Conservation (phyloP, 2,888 invertebrate species). For the Crossocerus cetratus region DNA sequence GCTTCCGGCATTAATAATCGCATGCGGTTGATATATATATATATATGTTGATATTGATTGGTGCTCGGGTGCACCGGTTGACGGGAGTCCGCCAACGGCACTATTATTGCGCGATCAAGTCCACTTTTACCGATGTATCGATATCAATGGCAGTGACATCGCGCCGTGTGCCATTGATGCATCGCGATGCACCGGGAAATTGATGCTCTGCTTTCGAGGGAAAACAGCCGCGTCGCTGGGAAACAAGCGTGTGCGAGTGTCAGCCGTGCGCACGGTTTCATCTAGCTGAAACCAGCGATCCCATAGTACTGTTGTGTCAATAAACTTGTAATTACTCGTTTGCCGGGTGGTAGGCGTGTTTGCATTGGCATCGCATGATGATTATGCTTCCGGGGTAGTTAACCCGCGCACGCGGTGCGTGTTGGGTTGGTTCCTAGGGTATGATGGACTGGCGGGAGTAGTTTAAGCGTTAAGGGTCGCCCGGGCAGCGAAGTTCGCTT, state of each 20-base stretch:
- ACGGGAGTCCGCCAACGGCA: not conserved
- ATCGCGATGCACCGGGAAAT: slow-evolving; percentile 37
- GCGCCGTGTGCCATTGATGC: slow-evolving; percentile 35
- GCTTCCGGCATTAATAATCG: no score
- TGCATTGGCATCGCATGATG: not conserved
- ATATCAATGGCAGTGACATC: slow-evolving; percentile 45
- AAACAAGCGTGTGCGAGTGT: slow-evolving; percentile 7
- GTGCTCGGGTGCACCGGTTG: no score
- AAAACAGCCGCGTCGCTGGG: slow-evolving; percentile 40
- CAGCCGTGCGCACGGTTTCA: slow-evolving; percentile 38
- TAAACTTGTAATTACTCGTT: not conserved
- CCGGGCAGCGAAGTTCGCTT: no score
- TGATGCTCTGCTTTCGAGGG: slow-evolving; percentile 39
- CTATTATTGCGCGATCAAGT: slow-evolving; percentile 46
- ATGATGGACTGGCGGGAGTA: no score
- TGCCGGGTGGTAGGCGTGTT: not conserved
- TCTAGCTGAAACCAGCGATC: slow-evolving; percentile 34
- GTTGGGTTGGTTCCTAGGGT: no score
- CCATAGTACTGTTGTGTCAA: not conserved
- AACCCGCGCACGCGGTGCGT: no score
- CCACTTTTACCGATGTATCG: slow-evolving; percentile 45
- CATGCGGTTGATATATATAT: no score
- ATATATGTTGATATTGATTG: no score
- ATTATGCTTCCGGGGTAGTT: no score
- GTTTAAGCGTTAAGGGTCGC: no score